Evolutionary conservation across 2,113 vertebrate genomes (phyloP), one percentile per base, ranked within the genome.

Genomic region (Cyanocitta stelleri): DNA sequence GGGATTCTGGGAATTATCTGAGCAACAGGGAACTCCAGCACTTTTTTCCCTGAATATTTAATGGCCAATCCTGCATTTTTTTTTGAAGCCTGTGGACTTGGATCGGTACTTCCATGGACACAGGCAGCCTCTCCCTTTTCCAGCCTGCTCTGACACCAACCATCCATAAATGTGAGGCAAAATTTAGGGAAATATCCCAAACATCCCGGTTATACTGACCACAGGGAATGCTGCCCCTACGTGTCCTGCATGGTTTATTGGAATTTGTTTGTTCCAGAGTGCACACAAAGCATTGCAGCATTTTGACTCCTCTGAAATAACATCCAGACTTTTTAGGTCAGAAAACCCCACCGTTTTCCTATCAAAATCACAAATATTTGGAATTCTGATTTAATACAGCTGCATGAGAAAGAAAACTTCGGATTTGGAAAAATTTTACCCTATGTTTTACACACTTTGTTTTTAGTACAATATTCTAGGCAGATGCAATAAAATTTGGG

Each of bases 171-270:
- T 0, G 0, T 3, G 54, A 77, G 30, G 16, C 2, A 69, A 6
- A 84, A 37, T 16, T 5, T n/a, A 1, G 35, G 83, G 30, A 62
- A 56, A 55, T 33, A 26, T 5, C 44, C 43, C 88, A 44, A 64
- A 52, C 3, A 13, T 85, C 16, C 54, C 3, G 4, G 9, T 19
- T 6, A 2, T 3, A 7, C 5, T 29, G 74, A 13, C 15, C 24
- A 0, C 2, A 30, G 23, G n/a, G 29, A 75, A 9, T 16, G 19
- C 22, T 5, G n/a, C 37, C 62, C 48, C 33, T 3, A 0, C 16
- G 1, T 1, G 1, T 49, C 1, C 16, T 19, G 9, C 2, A 0
- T 0, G 48, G 6, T 21, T 86, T 9, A 1, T 11, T 49, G 27
- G 66, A 59, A 39, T 30, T 32, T 12, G 2, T 24, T 72, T 62